Evolutionary conservation across 37 sponge, comb jelly and placozoan genomes (phyloP).

Genomic region (Diacarnus erythraeanus): DNA sequence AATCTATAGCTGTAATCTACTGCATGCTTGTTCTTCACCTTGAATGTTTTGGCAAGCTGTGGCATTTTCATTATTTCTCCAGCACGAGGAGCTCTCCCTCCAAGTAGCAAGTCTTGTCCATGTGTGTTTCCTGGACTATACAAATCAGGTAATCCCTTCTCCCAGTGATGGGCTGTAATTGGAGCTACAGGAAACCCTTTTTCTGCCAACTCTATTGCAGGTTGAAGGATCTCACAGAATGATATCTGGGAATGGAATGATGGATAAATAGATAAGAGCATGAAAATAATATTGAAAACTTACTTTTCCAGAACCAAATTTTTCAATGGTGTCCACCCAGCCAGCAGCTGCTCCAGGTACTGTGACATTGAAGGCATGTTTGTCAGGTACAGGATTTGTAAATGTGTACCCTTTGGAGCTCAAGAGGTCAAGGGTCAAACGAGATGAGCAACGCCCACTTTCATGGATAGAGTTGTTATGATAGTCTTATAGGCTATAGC

Average conservation of each 20-base stretch:
- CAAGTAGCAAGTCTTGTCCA: slow-evolving; percentile 62
- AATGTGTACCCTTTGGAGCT: slow-evolving; percentile 33
- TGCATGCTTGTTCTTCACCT: slow-evolving; percentile 29
- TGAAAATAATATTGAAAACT: too few relatives aligned
- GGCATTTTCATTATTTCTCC: slow-evolving; percentile 86
- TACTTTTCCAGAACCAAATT: slow-evolving; percentile 83
- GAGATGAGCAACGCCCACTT: slow-evolving; percentile 30
- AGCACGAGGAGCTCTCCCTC: slow-evolving; percentile 59
- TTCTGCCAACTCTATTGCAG: slow-evolving; percentile 80
- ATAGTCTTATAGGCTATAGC: background rate
- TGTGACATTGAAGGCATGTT: slow-evolving; percentile 73
- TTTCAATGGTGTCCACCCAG: slow-evolving; percentile 83
- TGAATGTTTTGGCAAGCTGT: slow-evolving; percentile 71
- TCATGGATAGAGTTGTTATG: too few relatives aligned
- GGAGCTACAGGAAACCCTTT: slow-evolving; percentile 79
- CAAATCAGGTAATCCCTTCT: slow-evolving; percentile 32
- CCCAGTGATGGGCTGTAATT: slow-evolving; percentile 56
- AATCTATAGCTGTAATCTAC: too few relatives aligned
- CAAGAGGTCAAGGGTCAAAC: slow-evolving; percentile 25
- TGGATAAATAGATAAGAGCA: too few relatives aligned
- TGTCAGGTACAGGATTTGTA: slow-evolving; percentile 41
- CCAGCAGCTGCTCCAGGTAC: slow-evolving; percentile 90
- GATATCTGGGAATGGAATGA: slow-evolving; percentile 62
- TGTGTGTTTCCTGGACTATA: slow-evolving; percentile 36
- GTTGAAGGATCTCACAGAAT: slow-evolving; percentile 55